phyloP scores from a whole-genome alignment of 2,797 vertebrate genomes.

The Hyperoplus lanceolatus region DNA sequence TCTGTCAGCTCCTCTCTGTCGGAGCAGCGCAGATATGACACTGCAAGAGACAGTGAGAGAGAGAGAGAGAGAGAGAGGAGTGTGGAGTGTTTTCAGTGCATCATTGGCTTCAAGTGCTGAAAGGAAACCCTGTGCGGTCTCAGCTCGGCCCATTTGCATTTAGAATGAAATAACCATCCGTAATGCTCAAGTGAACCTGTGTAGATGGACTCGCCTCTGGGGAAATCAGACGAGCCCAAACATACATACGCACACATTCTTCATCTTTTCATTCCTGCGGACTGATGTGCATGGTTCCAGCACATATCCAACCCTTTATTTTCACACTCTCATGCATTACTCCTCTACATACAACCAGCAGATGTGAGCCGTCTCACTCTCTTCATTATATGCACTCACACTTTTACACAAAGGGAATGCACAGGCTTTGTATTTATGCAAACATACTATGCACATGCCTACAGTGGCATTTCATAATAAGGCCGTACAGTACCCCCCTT shows the following conservation, averaged over 20 bases:
- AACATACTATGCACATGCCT: slow-evolving; percentile 35
- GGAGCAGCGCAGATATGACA: slow-evolving; percentile 1
- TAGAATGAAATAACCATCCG: slow-evolving; percentile 64
- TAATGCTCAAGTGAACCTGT: slow-evolving; percentile 58
- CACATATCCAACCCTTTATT: slow-evolving; percentile 27
- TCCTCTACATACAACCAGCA: slow-evolving; percentile 15
- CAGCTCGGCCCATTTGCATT: slow-evolving; percentile 65
- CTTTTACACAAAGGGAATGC: slow-evolving; percentile 27
- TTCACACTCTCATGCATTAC: slow-evolving; percentile 12
- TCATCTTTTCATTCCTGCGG: slow-evolving; percentile 35
- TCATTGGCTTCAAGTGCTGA: slow-evolving; percentile 21
- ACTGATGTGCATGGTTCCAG: slow-evolving; percentile 11
- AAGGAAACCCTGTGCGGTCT: slow-evolving; percentile 33
- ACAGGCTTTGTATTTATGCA: slow-evolving; percentile 32
- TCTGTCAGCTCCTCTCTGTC: slow-evolving; percentile 55
- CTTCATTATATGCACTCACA: slow-evolving; percentile 14
- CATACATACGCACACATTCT: slow-evolving; percentile 24
- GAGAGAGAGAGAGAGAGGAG: slow-evolving; percentile 12
- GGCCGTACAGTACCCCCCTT: slow-evolving; percentile 30
- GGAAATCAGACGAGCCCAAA: slow-evolving; percentile 64
- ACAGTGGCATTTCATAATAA: slow-evolving; percentile 34
- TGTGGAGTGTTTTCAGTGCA: not conserved
- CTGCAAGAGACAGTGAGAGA: slow-evolving; percentile 18
- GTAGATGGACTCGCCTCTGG: slow-evolving; percentile 61
- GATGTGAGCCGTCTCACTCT: slow-evolving; percentile 32